Evolutionary conservation across 2,888 invertebrate species (phyloP).

Genomic region (Troides helena): DNA sequence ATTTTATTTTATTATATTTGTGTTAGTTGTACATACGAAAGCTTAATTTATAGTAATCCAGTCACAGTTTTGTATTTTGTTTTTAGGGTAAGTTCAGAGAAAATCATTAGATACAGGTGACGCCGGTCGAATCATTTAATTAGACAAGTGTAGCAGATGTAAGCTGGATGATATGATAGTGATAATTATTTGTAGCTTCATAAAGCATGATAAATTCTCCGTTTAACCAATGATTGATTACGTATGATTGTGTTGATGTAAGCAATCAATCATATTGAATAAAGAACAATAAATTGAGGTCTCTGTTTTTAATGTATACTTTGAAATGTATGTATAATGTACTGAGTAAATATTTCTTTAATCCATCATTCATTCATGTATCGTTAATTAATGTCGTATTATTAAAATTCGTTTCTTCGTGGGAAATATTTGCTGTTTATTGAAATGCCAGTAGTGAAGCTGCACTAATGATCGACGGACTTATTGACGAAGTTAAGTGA

Average conservation of each 20-base stretch:
- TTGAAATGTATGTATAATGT: not conserved
- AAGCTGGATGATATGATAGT: not conserved
- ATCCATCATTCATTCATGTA: not conserved
- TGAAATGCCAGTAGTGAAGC: not conserved
- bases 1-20: too few relatives aligned
- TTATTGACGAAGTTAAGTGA: not conserved
- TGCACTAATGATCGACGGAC: not conserved
- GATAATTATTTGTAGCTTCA: not conserved
- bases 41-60: too few relatives aligned
- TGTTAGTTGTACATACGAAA: too few relatives aligned
- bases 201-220: not conserved
- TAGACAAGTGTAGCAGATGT: not conserved
- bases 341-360: not conserved
- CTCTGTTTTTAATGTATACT: not conserved
- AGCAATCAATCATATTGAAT: not conserved
- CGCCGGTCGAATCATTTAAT: too few relatives aligned
- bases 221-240: not conserved
- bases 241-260: not conserved
- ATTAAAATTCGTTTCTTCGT: not conserved
- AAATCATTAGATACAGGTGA: too few relatives aligned
- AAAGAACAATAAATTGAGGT: not conserved
- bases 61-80: too few relatives aligned
- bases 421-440: not conserved
- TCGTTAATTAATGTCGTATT: not conserved
- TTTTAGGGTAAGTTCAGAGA: too few relatives aligned